Evolutionary conservation across 2,888 invertebrate genomes (phyloP).

Genomic region (Temnothorax unifasciatus): DNA sequence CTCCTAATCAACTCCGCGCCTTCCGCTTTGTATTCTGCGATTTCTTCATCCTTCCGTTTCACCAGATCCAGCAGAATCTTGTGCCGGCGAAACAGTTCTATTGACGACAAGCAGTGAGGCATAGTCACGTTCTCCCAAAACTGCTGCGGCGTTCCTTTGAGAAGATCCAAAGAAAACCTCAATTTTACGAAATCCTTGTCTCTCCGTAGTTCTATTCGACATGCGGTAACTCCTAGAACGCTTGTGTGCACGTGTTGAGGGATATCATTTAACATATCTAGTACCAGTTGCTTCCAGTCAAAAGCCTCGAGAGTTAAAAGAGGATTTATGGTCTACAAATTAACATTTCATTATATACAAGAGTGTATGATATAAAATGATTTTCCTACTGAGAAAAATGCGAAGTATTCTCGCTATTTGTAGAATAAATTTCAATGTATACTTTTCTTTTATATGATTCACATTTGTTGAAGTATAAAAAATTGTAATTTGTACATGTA

Average conservation of each 20-base stretch:
- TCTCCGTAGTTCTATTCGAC: constrained; percentile 75
- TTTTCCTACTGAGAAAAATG: background rate
- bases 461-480: constrained; percentile 1
- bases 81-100: constrained; percentile 75
- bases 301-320: constrained; percentile 72
- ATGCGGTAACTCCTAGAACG: constrained; percentile 59
- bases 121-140: constrained; percentile 79
- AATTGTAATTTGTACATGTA: background rate
- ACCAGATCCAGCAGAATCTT: constrained; percentile 77
- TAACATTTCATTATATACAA: background rate
- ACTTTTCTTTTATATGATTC: background rate
- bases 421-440: background rate
- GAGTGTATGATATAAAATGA: background rate
- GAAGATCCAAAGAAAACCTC: constrained; percentile 78
- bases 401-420: background rate
- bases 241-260: constrained; percentile 64
- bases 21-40: constrained; percentile 81
- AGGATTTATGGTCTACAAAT: constrained; percentile 80
- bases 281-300: constrained; percentile 72
- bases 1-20: constrained; percentile 81
- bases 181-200: constrained; percentile 77
- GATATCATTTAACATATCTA: constrained; percentile 76
- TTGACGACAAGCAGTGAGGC: constrained; percentile 76
- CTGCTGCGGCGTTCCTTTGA: constrained; percentile 70
- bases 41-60: constrained; percentile 82